phyloP scores from a whole-genome alignment of 1,140 invertebrate genomes.

The Magallana gigas region DNA sequence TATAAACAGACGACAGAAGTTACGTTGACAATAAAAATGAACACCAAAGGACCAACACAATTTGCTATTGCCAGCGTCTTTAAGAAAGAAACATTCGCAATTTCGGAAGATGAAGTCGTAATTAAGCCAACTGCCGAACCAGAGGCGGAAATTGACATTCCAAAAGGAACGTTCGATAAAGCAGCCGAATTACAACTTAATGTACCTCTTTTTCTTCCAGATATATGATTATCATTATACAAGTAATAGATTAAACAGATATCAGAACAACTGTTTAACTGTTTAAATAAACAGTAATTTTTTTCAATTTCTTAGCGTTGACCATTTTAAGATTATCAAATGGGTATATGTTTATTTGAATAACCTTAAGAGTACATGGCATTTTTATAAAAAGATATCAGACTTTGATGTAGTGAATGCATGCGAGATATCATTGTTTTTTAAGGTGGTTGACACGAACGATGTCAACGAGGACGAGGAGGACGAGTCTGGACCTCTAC shows the following conservation, averaged over 20 bases:
- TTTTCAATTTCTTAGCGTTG: neutral
- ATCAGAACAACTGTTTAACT: too few relatives aligned
- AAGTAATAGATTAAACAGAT: too few relatives aligned
- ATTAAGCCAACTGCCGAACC: slow-evolving; percentile 49
- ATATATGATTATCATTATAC: too few relatives aligned
- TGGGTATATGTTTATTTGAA: too few relatives aligned
- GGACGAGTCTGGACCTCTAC: slow-evolving; percentile 14
- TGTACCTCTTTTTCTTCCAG: slow-evolving; percentile 1
- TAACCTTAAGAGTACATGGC: too few relatives aligned
- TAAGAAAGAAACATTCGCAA: slow-evolving; percentile 33
- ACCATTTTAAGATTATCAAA: too few relatives aligned
- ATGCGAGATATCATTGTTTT: too few relatives aligned
- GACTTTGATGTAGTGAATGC: too few relatives aligned
- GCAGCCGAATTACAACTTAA: slow-evolving; percentile 41
- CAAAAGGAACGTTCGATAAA: slow-evolving; percentile 44
- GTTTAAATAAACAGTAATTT: neutral
- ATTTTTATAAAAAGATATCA: too few relatives aligned
- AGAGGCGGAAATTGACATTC: slow-evolving; percentile 49
- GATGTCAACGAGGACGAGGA: slow-evolving; percentile 41
- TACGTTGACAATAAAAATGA: slow-evolving; percentile 31
- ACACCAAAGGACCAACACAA: neutral
- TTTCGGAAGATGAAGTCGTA: slow-evolving; percentile 46
- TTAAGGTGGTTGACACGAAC: slow-evolving; percentile 49
- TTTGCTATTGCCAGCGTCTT: slow-evolving; percentile 39
- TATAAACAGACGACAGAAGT: slow-evolving; percentile 38